phyloP scores from a whole-genome alignment of 1,140 invertebrate species.

The Elysia chlorotica region DNA sequence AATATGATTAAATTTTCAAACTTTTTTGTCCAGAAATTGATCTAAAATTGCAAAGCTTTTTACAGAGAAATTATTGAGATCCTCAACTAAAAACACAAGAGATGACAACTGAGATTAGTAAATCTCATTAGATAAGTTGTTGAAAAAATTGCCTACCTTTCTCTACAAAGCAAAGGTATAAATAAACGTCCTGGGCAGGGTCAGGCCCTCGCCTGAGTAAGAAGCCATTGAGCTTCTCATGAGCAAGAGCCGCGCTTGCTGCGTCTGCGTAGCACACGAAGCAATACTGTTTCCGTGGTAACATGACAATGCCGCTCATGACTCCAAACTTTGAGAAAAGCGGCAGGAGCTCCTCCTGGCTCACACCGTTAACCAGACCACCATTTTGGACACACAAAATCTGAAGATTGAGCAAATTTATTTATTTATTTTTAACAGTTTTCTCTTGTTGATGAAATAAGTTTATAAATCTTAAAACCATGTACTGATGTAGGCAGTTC shows the following conservation, averaged over 20 bases:
- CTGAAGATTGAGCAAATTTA: no score
- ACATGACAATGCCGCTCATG: conserved; percentile 69
- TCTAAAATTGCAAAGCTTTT: background rate
- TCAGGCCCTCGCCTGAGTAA: conserved; percentile 1
- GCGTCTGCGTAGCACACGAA: conserved; percentile 69
- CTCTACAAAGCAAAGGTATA: conserved; percentile 72
- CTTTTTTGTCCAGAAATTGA: background rate
- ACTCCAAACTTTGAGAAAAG: conserved; percentile 64
- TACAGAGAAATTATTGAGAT: background rate
- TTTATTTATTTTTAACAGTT: no score
- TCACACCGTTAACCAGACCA: conserved; percentile 75
- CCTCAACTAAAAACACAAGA: no score
- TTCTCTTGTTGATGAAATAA: no score
- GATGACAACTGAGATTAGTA: no score
- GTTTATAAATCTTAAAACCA: no score
- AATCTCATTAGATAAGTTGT: no score
- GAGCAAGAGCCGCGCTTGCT: background rate
- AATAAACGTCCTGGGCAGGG: conserved; percentile 40
- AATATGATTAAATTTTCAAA: background rate
- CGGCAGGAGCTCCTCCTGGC: conserved; percentile 68
- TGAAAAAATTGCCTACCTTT: conserved; percentile 58
- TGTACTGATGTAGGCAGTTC: no score
- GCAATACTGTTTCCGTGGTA: conserved; percentile 76
- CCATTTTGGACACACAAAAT: conserved; percentile 74
- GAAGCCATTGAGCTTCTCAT: conserved; percentile 5